Evolutionary conservation across 92 coral and sea anemone species (phyloP).

Genomic region (Porites evermanni): DNA sequence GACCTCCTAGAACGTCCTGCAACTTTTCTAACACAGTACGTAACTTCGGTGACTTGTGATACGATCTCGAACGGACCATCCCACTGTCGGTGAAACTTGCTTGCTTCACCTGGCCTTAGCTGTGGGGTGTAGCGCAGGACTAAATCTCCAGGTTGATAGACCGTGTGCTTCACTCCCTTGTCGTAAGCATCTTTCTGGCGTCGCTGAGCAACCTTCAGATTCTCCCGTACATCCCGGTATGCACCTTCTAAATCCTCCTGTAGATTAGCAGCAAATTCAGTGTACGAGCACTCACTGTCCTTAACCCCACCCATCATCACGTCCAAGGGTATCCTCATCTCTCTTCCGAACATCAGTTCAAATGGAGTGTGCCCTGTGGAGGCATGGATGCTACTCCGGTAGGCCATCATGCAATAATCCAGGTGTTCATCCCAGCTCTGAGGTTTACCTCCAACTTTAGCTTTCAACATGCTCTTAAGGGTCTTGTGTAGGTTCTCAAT

Average conservation of each 20-base stretch:
- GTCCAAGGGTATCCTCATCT: slow-evolving; percentile 59
- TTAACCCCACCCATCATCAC: slow-evolving; percentile 55
- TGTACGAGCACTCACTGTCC: slow-evolving; percentile 35
- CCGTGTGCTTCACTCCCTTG: slow-evolving; percentile 53
- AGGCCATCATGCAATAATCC: slow-evolving; percentile 56
- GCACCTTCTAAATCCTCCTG: slow-evolving; percentile 28
- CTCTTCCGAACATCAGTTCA: slow-evolving; percentile 53
- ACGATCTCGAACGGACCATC: slow-evolving; percentile 55
- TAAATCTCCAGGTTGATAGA: slow-evolving; percentile 54
- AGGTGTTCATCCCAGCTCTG: slow-evolving; percentile 59
- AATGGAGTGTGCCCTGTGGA: slow-evolving; percentile 57
- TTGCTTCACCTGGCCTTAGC: slow-evolving; percentile 49
- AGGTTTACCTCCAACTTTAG: slow-evolving; percentile 26
- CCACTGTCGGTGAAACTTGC: slow-evolving; percentile 65
- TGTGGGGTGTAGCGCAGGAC: slow-evolving; percentile 65
- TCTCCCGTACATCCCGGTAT: slow-evolving; percentile 52
- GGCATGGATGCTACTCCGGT: slow-evolving; percentile 51
- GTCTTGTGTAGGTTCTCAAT: slow-evolving; percentile 55
- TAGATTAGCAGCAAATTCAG: slow-evolving; percentile 47
- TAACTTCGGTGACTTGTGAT: slow-evolving; percentile 45
- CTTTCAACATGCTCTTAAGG: slow-evolving; percentile 59
- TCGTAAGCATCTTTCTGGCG: slow-evolving; percentile 70
- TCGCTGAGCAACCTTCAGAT: slow-evolving; percentile 62
- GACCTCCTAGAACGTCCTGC: slow-evolving; percentile 4
- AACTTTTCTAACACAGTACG: slow-evolving; percentile 38